Evolutionary conservation across 2,113 vertebrate species (phyloP).

Genomic region (Dicaeum eximium): DNA sequence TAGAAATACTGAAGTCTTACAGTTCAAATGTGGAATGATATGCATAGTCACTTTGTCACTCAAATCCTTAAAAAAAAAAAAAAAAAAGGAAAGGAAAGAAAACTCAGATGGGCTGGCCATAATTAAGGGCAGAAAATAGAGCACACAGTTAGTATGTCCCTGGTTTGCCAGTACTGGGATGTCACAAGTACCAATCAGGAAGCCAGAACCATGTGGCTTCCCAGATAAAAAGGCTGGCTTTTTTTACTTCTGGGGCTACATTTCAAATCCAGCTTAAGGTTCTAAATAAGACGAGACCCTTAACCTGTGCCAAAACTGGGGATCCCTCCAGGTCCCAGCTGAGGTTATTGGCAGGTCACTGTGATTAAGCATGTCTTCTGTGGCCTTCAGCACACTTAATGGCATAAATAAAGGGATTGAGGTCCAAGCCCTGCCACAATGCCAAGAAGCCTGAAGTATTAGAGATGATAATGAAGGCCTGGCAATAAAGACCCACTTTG

Average conservation of each 20-base stretch:
- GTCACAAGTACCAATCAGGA: not conserved
- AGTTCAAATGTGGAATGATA: constrained; percentile 51
- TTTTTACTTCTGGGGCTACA: constrained; percentile 39
- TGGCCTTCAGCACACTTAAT: constrained; percentile 34
- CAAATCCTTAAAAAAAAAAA: not conserved
- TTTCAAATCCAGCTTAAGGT: constrained; percentile 49
- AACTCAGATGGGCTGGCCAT: not conserved
- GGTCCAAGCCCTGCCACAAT: not conserved
- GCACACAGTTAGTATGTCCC: not conserved
- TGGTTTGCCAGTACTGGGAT: constrained; percentile 7
- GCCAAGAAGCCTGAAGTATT: not conserved
- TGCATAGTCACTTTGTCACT: constrained; percentile 48
- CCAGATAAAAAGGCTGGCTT: constrained; percentile 26
- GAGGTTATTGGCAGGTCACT: constrained; percentile 60
- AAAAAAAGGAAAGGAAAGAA: not conserved
- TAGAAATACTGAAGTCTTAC: constrained; percentile 50
- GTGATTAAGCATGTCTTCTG: constrained; percentile 26
- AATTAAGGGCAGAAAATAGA: constrained; percentile 43
- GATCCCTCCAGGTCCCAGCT: constrained; percentile 55
- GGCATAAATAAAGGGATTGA: constrained; percentile 1
- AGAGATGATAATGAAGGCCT: not conserved
- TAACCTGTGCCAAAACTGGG: constrained; percentile 37
- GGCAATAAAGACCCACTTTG: not conserved
- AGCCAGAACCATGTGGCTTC: constrained; percentile 11
- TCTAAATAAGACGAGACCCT: constrained; percentile 46